Conservation (phyloP, 2,888 invertebrate species). For the Nineta flava region DNA sequence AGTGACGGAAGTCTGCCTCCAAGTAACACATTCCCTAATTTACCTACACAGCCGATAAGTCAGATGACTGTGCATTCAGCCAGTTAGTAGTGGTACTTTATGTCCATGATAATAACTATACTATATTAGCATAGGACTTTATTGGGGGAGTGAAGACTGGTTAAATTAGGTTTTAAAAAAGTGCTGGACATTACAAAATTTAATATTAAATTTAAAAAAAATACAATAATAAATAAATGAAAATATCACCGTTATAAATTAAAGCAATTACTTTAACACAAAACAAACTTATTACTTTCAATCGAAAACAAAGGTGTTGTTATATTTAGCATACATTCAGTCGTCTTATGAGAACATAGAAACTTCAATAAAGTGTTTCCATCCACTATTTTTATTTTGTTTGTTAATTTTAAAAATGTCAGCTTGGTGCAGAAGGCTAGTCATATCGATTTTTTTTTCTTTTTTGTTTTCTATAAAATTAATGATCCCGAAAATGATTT, state of each 20-base stretch:
- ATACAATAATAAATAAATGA: neutral
- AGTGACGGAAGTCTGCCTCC: constrained; percentile 4
- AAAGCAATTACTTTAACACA: neutral
- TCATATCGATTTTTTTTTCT: constrained; percentile 11
- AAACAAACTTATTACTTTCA: too few relatives aligned
- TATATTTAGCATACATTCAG: too few relatives aligned
- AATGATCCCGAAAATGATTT: too few relatives aligned
- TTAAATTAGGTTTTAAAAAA: constrained; percentile 8
- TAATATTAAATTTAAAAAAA: neutral
- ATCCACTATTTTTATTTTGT: neutral
- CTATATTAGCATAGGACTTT: constrained; percentile 3
- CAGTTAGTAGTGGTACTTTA: constrained; percentile 26
- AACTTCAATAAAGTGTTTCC: neutral
- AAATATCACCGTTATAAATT: neutral
- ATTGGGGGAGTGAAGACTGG: constrained; percentile 23
- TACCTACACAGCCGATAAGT: constrained; percentile 27
- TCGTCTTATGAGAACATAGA: too few relatives aligned
- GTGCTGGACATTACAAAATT: constrained; percentile 6
- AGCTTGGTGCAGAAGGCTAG: constrained; percentile 15
- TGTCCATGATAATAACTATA: constrained; percentile 7
- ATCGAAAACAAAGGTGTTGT: too few relatives aligned
- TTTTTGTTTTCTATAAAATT: too few relatives aligned
- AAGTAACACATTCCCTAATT: constrained; percentile 11
- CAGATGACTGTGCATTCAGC: constrained; percentile 36
- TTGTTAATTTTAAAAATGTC: constrained; percentile 1